These are phyloP conservation scores for Idaea straminata DNA, from an alignment of 2,888 invertebrate genomes.

Conservation along the genomic window DNA sequence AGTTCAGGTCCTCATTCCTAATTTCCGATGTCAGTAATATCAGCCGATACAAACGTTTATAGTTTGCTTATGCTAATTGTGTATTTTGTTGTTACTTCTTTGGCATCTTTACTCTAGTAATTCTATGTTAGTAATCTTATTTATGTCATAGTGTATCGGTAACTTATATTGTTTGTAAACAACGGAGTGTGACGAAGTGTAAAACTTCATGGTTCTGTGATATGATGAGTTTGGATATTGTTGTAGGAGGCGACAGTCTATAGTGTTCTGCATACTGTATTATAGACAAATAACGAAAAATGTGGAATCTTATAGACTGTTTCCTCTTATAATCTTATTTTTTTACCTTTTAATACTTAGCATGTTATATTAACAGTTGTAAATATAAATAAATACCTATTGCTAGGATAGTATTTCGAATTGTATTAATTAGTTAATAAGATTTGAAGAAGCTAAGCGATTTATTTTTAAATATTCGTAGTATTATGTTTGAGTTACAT, in stretches of 20 bases:
- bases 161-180: conserved; percentile 41
- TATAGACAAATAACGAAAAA: conserved; percentile 12
- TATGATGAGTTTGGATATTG: conserved; percentile 45
- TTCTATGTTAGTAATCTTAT: conserved; percentile 28
- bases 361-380: conserved; percentile 42
- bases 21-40: neutral
- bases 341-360: conserved; percentile 40
- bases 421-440: conserved; percentile 41
- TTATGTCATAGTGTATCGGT: conserved; percentile 25
- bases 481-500: conserved; percentile 61
- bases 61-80: neutral
- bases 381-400: conserved; percentile 47
- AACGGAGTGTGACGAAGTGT: conserved; percentile 33
- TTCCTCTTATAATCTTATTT: conserved; percentile 40
- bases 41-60: neutral
- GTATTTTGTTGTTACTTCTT: neutral
- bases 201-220: conserved; percentile 63
- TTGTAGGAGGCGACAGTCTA: conserved; percentile 36
- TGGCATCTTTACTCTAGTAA: conserved; percentile 12
- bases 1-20: too few relatives aligned
- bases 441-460: conserved; percentile 43
- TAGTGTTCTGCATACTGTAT: conserved; percentile 19
- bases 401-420: conserved; percentile 41
- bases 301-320: conserved; percentile 32
- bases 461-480: conserved; percentile 46